These are phyloP conservation scores for Nyctibius grandis DNA, from an alignment of 2,797 vertebrate genomes.

Conservation along the genomic window DNA sequence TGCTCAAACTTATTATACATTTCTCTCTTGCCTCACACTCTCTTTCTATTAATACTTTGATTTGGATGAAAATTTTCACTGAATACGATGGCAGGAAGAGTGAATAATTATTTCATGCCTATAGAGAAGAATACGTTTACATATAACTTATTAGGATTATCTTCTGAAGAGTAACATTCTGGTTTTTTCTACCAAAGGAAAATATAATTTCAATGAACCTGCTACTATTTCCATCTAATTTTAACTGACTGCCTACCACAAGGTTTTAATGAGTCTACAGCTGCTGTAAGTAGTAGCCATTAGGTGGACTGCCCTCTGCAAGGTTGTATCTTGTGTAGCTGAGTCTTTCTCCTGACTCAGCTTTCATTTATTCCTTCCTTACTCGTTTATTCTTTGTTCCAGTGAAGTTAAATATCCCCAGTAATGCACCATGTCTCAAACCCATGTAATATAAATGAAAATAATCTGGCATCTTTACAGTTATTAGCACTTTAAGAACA, in stretches of 20 bases:
- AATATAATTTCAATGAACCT: slow-evolving; percentile 47
- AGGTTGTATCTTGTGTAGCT: not conserved
- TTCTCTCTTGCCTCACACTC: slow-evolving; percentile 52
- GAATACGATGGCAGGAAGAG: slow-evolving; percentile 18
- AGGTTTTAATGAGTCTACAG: not conserved
- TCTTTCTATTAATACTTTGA: slow-evolving; percentile 69
- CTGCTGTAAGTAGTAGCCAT: not conserved
- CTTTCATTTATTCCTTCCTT: not conserved
- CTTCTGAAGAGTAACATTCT: slow-evolving; percentile 61
- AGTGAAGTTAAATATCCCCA: not conserved
- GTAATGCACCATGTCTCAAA: slow-evolving; percentile 9
- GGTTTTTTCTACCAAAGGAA: slow-evolving; percentile 66
- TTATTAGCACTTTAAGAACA: slow-evolving; percentile 21
- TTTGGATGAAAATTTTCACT: slow-evolving; percentile 66
- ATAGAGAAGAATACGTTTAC: not conserved
- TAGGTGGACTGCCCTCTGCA: not conserved
- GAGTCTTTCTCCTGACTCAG: not conserved
- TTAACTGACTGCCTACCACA: slow-evolving; percentile 50
- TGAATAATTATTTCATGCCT: slow-evolving; percentile 40
- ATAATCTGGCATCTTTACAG: not conserved
- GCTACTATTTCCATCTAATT: slow-evolving; percentile 38
- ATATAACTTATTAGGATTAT: slow-evolving; percentile 35
- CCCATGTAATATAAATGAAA: slow-evolving; percentile 37
- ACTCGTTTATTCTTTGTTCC: not conserved
- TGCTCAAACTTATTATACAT: slow-evolving; percentile 54